Conservation (phyloP, 1,140 invertebrate genomes). For the Lamellibrachia luymesi region DNA sequence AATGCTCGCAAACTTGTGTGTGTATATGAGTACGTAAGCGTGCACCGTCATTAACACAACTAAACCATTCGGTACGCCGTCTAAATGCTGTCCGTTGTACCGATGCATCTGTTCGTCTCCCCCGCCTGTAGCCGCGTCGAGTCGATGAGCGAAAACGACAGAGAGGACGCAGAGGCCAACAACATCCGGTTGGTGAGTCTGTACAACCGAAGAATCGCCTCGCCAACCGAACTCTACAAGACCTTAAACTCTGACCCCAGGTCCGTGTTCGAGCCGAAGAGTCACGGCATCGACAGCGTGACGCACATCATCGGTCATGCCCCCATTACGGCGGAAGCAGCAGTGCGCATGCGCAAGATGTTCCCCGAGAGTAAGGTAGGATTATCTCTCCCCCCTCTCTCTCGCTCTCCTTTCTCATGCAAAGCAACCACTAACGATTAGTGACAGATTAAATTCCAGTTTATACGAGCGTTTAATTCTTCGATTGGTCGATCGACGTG, state of each 20-base stretch:
- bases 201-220: background rate
- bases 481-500: no score
- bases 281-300: conserved; percentile 6
- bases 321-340: conserved; percentile 24
- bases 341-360: conserved; percentile 10
- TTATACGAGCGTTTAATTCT: no score
- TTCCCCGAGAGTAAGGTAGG: background rate
- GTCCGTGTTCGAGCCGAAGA: background rate
- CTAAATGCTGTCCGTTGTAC: no score
- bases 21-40: background rate
- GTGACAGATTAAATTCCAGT: background rate
- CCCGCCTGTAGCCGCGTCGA: background rate
- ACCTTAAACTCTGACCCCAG: background rate
- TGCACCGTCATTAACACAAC: no score
- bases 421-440: background rate
- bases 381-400: background rate
- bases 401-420: background rate
- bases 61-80: no score
- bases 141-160: background rate
- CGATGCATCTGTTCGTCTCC: background rate
- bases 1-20: background rate
- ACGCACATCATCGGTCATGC: conserved; percentile 27
- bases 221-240: conserved; percentile 8
- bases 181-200: conserved; percentile 1
- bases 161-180: background rate